These are phyloP conservation scores for Steatocranus sp. DNA, from an alignment of 2,797 vertebrate genomes.

Conservation along the genomic window DNA sequence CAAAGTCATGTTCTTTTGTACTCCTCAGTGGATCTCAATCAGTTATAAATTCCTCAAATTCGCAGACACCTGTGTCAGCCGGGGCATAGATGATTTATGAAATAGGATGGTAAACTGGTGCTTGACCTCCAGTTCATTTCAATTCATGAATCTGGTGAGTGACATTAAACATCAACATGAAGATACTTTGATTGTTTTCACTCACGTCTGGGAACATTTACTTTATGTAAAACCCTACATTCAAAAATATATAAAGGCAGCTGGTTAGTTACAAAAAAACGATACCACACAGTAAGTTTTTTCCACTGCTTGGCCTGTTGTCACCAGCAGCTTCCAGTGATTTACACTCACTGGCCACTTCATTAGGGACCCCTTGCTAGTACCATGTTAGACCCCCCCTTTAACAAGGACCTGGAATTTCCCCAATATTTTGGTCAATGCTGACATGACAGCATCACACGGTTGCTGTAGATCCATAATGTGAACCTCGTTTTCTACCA, in stretches of 20 bases:
- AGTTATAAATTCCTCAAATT: neutral
- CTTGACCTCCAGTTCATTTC: neutral
- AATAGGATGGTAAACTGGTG: neutral
- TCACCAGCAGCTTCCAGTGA: neutral
- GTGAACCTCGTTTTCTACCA: neutral
- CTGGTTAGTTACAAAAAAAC: neutral
- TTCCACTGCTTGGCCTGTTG: neutral
- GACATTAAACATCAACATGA: neutral
- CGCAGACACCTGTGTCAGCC: neutral
- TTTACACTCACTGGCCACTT: neutral
- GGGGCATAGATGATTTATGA: neutral
- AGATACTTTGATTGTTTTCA: neutral
- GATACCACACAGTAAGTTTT: too few species aligned
- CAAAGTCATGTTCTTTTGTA: conserved; percentile 13
- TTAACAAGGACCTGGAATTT: neutral
- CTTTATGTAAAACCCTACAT: neutral
- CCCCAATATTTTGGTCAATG: neutral
- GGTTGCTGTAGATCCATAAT: neutral
- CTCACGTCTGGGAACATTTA: neutral
- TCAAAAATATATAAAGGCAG: neutral
- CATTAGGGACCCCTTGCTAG: neutral
- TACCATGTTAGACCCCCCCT: neutral
- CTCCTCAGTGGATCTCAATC: neutral
- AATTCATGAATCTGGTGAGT: neutral
- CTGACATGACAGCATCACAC: neutral